A percentile compares a stretch with the other conserved stretches of the same genome.
Conservation (phyloP, 2,888 invertebrate genomes). For the Macroteleia sp. region DNA sequence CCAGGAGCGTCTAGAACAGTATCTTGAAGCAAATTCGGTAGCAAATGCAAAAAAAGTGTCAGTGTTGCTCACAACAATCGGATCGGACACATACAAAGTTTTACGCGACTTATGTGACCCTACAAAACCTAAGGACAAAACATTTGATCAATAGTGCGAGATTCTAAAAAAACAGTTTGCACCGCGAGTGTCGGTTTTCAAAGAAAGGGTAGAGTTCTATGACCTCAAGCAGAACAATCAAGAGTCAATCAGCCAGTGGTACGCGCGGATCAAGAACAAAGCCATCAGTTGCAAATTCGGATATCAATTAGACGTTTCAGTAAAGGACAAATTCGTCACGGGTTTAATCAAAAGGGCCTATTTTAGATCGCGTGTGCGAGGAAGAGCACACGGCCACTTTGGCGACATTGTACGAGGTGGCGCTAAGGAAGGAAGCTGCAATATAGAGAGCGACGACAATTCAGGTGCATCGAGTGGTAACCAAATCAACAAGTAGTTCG, state of each 20-base stretch:
- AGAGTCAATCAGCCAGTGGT: constrained; percentile 59
- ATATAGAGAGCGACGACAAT: background rate
- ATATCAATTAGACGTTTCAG: constrained; percentile 48
- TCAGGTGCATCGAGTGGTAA: background rate
- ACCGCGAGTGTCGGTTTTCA: constrained; percentile 32
- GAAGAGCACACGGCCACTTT: constrained; percentile 33
- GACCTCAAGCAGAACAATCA: constrained; percentile 68
- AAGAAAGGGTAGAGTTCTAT: constrained; percentile 56
- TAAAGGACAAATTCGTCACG: constrained; percentile 68
- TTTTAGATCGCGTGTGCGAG: constrained; percentile 59
- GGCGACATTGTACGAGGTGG: constrained; percentile 31
- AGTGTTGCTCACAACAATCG: constrained; percentile 52
- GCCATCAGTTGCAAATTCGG: constrained; percentile 61
- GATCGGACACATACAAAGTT: constrained; percentile 49
- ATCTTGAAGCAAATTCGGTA: constrained; percentile 60
- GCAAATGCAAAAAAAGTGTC: constrained; percentile 44
- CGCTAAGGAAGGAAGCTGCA: constrained; percentile 54
- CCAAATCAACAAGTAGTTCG: too few relatives aligned
- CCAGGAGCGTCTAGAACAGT: constrained; percentile 49
- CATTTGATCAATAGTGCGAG: background rate
- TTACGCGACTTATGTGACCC: constrained; percentile 48
- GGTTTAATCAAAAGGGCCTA: constrained; percentile 40
- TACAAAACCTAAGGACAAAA: constrained; percentile 36
- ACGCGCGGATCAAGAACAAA: constrained; percentile 73
- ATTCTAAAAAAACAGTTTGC: constrained; percentile 6